A percentile compares a stretch with the other conserved stretches of the same genome.
These are phyloP conservation scores for Sycophaga agraensis DNA, from an alignment of 1,140 invertebrate genomes.

Conservation along the genomic window DNA sequence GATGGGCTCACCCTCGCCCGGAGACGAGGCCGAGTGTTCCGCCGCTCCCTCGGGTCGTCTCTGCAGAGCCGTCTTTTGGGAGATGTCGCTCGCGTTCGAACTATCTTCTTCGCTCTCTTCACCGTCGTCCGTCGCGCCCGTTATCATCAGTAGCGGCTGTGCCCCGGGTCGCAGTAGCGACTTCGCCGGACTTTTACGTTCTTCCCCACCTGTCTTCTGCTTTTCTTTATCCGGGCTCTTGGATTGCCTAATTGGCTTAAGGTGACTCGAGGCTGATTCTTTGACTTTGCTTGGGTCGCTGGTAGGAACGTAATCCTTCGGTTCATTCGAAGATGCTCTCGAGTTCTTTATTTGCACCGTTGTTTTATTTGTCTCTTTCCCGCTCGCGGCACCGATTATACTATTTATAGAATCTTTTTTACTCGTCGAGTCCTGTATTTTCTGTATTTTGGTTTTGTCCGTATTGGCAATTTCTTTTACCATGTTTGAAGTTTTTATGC, in stretches of 20 bases:
- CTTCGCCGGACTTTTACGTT: not conserved
- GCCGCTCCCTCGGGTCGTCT: slow-evolving; percentile 46
- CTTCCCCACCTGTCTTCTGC: not conserved
- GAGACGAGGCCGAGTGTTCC: slow-evolving; percentile 32
- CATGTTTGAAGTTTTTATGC: not conserved
- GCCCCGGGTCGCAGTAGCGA: no score
- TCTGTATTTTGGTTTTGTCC: no score
- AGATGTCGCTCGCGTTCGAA: slow-evolving; percentile 48
- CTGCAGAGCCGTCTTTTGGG: slow-evolving; percentile 48
- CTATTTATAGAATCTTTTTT: slow-evolving; percentile 3
- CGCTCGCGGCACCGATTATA: not conserved
- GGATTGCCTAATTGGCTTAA: not conserved
- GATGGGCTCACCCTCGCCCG: no score
- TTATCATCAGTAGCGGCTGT: not conserved
- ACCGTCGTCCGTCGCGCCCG: not conserved
- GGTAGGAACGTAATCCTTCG: not conserved
- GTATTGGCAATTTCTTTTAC: not conserved
- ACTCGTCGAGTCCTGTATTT: not conserved
- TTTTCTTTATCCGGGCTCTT: not conserved
- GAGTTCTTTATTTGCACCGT: not conserved
- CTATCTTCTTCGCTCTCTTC: slow-evolving; percentile 47
- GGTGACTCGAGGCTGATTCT: not conserved
- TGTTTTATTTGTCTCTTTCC: not conserved
- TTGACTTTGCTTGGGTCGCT: not conserved
- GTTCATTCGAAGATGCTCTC: not conserved